Evolutionary conservation across 2,113 vertebrate species (phyloP).

Genomic region (Hucho hucho): DNA sequence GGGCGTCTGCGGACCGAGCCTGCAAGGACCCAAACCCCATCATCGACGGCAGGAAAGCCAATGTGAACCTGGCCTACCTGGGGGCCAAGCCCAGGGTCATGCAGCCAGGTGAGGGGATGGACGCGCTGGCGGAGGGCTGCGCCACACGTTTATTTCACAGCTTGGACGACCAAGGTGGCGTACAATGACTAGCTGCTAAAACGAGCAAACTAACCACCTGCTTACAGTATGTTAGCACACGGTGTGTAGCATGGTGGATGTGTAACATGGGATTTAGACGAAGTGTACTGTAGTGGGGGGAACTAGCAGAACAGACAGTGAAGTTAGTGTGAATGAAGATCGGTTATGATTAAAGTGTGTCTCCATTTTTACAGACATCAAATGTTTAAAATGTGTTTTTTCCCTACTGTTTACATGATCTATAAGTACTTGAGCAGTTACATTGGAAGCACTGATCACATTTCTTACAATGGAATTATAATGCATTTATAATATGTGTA

Average conservation of each 20-base stretch:
- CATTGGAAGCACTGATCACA: background rate
- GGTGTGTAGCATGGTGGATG: background rate
- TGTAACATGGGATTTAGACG: background rate
- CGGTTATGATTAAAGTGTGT: background rate
- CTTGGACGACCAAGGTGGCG: constrained; percentile 26
- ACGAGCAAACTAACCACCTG: background rate
- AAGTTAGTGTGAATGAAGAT: background rate
- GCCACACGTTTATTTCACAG: constrained; percentile 18
- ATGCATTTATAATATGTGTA: background rate
- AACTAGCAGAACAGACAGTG: background rate
- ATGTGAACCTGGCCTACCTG: constrained; percentile 97
- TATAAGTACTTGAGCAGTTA: background rate
- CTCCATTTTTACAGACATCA: background rate
- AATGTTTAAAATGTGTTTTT: background rate
- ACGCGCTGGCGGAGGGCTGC: constrained; percentile 1
- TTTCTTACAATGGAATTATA: background rate
- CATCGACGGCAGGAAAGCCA: constrained; percentile 98
- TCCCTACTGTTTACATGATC: too few relatives aligned
- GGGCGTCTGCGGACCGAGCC: constrained; percentile 92
- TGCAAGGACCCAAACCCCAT: constrained; percentile 99
- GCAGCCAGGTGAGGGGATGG: constrained; percentile 87
- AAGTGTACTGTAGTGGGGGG: background rate
- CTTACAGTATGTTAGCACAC: background rate
- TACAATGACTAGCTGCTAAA: background rate
- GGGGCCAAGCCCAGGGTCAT: constrained; percentile 97